Evolutionary conservation across 2,113 vertebrate genomes (phyloP), one percentile per base, ranked within the genome.

Genomic region (Microtus ochrogaster): DNA sequence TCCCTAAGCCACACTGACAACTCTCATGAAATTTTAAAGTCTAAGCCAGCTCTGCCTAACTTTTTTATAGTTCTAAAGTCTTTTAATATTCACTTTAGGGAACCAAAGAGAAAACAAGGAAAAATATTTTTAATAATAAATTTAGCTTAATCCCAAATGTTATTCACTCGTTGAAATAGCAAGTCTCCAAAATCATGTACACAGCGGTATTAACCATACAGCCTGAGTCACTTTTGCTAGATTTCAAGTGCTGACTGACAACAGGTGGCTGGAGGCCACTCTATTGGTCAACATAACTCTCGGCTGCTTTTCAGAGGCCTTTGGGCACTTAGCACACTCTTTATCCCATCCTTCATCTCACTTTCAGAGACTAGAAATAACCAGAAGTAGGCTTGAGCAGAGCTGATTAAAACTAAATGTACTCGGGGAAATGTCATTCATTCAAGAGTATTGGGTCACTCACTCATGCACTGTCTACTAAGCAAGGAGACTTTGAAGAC

Each of bases 121-220:
- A 81, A 39, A 95, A 68, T 74, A 89, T 52, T 52, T 85, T 85
- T 58, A 86, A 89, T 72, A 77, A 86, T 58, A 76, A n/a, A 66
- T 89, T 81, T 96, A 24, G 52, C 58, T 88, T 91, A 89, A 85
- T 10, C 0, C 17, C 63, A 72, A 91, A 74, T 76, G 39, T 52
- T 82, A 28, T 61, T 79, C 4, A 21, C 30, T 70, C 47, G 72
- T 79, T 9, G 8, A 61, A 78, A 72, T 26, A n/a, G 17, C 76
- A 82, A 68, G 10, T 84, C 41, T 94, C 90, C 68, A 66, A 81
- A 89, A 36, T 89, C 9, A 5, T 72, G 52, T 16, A 4, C 33
- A 0, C 83, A 39, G 77, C 39, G 24, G 47, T 70, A 55, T 85
- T 52, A 52, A 39, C 0, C 65, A 22, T 44, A 10, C 9, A 19